A percentile compares a stretch with the other conserved stretches of the same genome.
Conservation (phyloP, 1,140 invertebrate species). For the Metopolophium dirhodum region DNA sequence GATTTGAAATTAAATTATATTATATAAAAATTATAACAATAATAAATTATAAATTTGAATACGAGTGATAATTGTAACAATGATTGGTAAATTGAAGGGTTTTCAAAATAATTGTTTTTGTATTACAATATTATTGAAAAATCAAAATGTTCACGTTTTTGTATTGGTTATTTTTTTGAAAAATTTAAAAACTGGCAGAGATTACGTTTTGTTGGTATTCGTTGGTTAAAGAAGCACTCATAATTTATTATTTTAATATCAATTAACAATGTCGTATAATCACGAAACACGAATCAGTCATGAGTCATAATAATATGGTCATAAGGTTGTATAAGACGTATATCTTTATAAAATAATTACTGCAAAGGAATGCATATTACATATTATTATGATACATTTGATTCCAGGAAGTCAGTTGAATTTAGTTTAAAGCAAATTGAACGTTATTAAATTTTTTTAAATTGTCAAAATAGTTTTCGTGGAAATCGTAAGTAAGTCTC, state of each 20-base stretch:
- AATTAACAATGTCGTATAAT: no score
- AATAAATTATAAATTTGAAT: not conserved
- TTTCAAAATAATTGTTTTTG: not conserved
- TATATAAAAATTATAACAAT: not conserved
- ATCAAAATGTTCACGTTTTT: not conserved
- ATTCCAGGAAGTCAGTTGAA: not conserved
- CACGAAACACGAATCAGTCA: not conserved
- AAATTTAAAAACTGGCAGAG: not conserved
- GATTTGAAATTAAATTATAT: not conserved
- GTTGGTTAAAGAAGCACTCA: not conserved
- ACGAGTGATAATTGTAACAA: no score
- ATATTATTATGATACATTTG: not conserved
- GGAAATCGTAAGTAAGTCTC: not conserved
- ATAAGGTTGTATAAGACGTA: not conserved
- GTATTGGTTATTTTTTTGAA: not conserved
- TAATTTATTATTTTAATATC: no score
- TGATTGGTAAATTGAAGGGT: no score
- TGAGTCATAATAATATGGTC: not conserved
- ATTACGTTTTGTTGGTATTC: not conserved
- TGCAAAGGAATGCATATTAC: not conserved
- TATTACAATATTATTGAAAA: not conserved
- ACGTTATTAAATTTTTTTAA: not conserved
- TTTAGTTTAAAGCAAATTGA: not conserved
- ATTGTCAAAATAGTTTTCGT: not conserved
- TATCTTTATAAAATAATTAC: not conserved